Percentiles rank a stretch among this genome's conserved stretches.
Conservation (phyloP, 2,888 invertebrate species). For the Lithosia quadra region DNA sequence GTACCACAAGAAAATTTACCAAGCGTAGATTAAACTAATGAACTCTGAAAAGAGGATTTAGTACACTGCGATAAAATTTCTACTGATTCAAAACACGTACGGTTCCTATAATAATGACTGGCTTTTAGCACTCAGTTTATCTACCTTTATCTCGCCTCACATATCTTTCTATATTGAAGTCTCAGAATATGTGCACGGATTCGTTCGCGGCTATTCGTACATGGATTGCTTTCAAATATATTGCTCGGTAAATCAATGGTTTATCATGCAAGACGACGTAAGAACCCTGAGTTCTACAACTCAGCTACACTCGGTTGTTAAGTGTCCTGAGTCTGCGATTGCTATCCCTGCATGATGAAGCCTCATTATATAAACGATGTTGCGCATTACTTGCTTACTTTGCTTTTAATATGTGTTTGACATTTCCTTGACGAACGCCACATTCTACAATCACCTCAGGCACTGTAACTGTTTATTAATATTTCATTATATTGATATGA, state of each 20-base stretch:
- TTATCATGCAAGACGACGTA: constrained; percentile 45
- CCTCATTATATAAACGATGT: constrained; percentile 79
- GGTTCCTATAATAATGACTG: neutral
- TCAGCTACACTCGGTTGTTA: constrained; percentile 68
- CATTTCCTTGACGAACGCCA: constrained; percentile 59
- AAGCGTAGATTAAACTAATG: neutral
- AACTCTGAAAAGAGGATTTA: neutral
- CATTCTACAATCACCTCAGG: constrained; percentile 59
- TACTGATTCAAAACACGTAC: neutral
- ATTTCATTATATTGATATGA: constrained; percentile 17
- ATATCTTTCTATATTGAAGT: constrained; percentile 17
- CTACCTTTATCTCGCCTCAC: neutral
- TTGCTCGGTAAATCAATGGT: constrained; percentile 53
- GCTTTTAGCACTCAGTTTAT: neutral
- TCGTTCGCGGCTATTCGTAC: constrained; percentile 37
- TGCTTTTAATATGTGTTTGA: constrained; percentile 67
- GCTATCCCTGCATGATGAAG: constrained; percentile 80
- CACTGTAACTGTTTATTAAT: constrained; percentile 45
- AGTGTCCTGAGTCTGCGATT: constrained; percentile 65
- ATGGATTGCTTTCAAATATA: constrained; percentile 45
- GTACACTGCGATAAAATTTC: neutral
- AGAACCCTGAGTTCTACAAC: constrained; percentile 53
- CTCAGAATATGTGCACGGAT: constrained; percentile 35
- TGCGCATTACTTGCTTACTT: constrained; percentile 68
- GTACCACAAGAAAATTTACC: neutral